Conservation (phyloP, 2,797 vertebrate species). For the Sebastes variabilis region DNA sequence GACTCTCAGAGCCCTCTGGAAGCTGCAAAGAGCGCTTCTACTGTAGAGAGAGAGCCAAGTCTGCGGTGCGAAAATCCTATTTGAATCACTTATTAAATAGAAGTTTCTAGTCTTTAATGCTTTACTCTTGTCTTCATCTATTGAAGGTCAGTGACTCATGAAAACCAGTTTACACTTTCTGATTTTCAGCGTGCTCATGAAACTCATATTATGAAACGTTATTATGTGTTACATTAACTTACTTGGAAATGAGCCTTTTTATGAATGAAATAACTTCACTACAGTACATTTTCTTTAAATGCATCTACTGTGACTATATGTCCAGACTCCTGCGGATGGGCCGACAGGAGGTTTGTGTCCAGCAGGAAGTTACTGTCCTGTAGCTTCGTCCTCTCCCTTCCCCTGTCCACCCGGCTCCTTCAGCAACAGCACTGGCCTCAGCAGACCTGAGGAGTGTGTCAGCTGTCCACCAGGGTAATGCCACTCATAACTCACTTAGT, state of each 20-base stretch:
- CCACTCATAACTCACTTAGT: not conserved
- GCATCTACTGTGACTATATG: not conserved
- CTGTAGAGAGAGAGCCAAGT: constrained; percentile 84
- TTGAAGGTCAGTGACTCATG: not conserved
- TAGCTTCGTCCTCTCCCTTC: constrained; percentile 79
- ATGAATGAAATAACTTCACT: not conserved
- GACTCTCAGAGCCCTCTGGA: constrained; percentile 82
- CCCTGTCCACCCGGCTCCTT: constrained; percentile 88
- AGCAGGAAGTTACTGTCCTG: constrained; percentile 81
- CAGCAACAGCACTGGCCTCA: constrained; percentile 84
- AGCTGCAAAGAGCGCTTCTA: constrained; percentile 87
- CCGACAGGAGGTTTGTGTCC: constrained; percentile 85
- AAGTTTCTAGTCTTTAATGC: not conserved
- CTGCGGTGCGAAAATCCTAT: constrained; percentile 78
- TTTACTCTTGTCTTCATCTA: not conserved
- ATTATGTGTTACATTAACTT: not conserved
- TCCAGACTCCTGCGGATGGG: constrained; percentile 85
- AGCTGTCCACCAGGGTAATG: constrained; percentile 87
- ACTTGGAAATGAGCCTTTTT: not conserved
- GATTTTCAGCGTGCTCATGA: not conserved
- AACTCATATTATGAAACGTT: not conserved
- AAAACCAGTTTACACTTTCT: not conserved
- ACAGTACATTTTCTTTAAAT: not conserved
- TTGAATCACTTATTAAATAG: not conserved
- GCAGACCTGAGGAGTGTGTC: constrained; percentile 79